These are phyloP conservation scores for Pharmacophagus antenor DNA, from an alignment of 2,888 invertebrate species.

Conservation along the genomic window DNA sequence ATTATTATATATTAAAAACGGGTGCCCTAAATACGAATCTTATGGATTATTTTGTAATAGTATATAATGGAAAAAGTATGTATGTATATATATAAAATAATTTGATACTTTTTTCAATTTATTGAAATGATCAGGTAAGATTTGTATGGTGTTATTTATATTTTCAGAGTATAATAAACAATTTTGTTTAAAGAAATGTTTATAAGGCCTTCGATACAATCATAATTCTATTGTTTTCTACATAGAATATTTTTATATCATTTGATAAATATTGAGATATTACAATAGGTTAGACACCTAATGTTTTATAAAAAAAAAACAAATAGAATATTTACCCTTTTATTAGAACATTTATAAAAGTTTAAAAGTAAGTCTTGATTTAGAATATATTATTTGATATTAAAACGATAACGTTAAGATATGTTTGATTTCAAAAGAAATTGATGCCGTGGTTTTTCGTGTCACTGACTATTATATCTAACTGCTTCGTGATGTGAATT, in stretches of 20 bases:
- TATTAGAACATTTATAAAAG: neutral
- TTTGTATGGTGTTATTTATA: no score
- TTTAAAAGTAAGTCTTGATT: slow-evolving; percentile 23
- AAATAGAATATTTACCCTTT: neutral
- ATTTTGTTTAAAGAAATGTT: no score
- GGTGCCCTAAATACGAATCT: slow-evolving; percentile 9
- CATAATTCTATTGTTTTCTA: slow-evolving; percentile 1
- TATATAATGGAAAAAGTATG: neutral
- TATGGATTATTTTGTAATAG: no score
- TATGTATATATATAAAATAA: neutral
- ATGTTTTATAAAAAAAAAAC: neutral
- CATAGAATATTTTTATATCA: neutral
- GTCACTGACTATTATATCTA: slow-evolving; percentile 83
- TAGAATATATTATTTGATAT: slow-evolving; percentile 25
- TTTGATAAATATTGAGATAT: neutral
- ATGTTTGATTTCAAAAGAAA: slow-evolving; percentile 50
- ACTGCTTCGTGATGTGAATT: slow-evolving; percentile 79
- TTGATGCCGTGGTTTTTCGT: slow-evolving; percentile 77
- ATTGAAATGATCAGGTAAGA: no score
- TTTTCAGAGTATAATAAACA: no score
- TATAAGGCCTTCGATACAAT: neutral
- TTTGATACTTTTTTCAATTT: neutral
- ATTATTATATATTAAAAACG: slow-evolving; percentile 5
- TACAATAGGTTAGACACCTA: neutral
- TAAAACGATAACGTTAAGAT: slow-evolving; percentile 21